Evolutionary conservation across 2,888 invertebrate genomes (phyloP).

Genomic region (Conops quadrifasciatus): DNA sequence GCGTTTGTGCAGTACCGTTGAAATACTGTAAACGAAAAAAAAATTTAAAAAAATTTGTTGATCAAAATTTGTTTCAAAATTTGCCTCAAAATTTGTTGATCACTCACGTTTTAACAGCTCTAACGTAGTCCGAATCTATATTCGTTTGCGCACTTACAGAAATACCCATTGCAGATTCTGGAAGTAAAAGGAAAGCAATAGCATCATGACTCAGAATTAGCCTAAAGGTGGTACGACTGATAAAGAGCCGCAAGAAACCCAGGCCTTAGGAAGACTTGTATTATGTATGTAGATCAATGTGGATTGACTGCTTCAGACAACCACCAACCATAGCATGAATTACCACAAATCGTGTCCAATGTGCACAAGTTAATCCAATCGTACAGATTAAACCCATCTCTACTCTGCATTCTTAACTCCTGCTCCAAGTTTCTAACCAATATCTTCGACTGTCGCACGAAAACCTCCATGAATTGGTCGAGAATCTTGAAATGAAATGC

Average conservation of each 20-base stretch:
- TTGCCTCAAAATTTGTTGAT: neutral
- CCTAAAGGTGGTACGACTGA: no score
- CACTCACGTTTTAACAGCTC: slow-evolving; percentile 75
- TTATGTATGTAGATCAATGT: no score
- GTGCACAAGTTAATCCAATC: slow-evolving; percentile 71
- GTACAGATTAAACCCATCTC: slow-evolving; percentile 69
- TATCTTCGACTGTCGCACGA: slow-evolving; percentile 71
- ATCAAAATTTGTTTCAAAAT: neutral
- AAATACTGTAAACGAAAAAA: slow-evolving; percentile 50
- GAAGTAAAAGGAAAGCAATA: slow-evolving; percentile 44
- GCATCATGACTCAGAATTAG: no score
- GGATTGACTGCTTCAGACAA: no score
- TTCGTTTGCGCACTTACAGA: slow-evolving; percentile 76
- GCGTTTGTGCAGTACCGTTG: slow-evolving; percentile 61
- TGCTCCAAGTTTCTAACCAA: slow-evolving; percentile 70
- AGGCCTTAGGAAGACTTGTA: no score
- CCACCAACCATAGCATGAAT: slow-evolving; percentile 38
- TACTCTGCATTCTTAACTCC: slow-evolving; percentile 67
- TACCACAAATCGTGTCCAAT: slow-evolving; percentile 73
- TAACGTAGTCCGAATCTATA: slow-evolving; percentile 76
- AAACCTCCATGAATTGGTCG: slow-evolving; percentile 76
- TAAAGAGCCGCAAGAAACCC: no score
- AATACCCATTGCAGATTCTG: slow-evolving; percentile 88
- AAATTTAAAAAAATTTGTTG: neutral
- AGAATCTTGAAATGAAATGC: slow-evolving; percentile 84